Percentiles rank a stretch among this genome's conserved stretches.
Conservation (phyloP, 2,888 invertebrate species). For the Amiota minor region DNA sequence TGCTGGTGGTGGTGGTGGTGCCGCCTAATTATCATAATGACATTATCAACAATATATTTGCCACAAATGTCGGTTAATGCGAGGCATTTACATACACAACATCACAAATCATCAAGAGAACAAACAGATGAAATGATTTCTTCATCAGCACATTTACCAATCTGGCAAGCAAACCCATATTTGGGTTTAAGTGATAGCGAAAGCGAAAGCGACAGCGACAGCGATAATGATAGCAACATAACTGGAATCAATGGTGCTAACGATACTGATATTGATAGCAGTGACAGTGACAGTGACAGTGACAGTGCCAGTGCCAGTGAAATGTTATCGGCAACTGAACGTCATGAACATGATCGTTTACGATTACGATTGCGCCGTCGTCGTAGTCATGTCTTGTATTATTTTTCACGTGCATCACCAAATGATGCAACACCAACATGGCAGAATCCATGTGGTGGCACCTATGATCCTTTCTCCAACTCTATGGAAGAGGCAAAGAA, state of each 20-base stretch:
- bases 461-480: conserved; percentile 38
- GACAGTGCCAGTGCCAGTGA: conserved; percentile 49
- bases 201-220: conserved; percentile 33
- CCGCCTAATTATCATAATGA: too few species aligned
- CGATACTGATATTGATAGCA: conserved; percentile 26
- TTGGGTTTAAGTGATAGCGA: conserved; percentile 34
- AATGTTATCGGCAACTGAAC: conserved; percentile 38
- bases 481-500: background rate
- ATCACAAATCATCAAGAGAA: background rate
- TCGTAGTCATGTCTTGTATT: conserved; percentile 52
- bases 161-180: conserved; percentile 49
- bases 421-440: conserved; percentile 53
- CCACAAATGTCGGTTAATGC: conserved; percentile 6
- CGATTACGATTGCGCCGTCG: conserved; percentile 44
- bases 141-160: conserved; percentile 27
- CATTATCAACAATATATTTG: background rate
- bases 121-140: too few species aligned
- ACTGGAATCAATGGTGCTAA: conserved; percentile 31
- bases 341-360: conserved; percentile 16
- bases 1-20: conserved; percentile 14
- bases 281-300: conserved; percentile 38
- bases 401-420: conserved; percentile 42
- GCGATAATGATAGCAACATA: conserved; percentile 42
- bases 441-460: conserved; percentile 69
- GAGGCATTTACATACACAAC: conserved; percentile 34